Base-by-base conservation (phyloP, 2,113 vertebrate species). In the Notothenia coriiceps region DNA sequence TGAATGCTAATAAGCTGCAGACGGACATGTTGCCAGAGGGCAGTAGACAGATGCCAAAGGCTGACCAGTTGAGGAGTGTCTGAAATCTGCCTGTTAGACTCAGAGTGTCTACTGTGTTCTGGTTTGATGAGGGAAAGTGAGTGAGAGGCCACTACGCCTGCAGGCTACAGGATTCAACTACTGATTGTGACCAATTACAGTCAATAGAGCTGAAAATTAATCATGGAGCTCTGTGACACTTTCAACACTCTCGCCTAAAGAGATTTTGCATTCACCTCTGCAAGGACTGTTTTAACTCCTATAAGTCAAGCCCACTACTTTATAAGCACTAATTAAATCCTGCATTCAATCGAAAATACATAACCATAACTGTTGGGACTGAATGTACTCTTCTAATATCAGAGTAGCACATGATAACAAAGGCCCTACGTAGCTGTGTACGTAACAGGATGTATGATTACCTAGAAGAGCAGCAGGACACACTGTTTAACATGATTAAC, bases 121-220 rank as follows among this genome's bases (percentile, higher is more conserved):
- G 50, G 52, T 74, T 65, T 83, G 70, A 82, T 82, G 70, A 79
- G 20, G 47, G n/a, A 52, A 55, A 80, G 46, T 43, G 49, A 85
- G 62, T 69, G 25, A 51, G 57, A 62, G 52, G 59, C 60, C 64
- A 65, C 12, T 59, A 64, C 66, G 70, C 49, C 83, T 79, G 35
- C 25, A 70, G 84, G 77, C 84, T 54, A 70, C 50, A 67, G 49
- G 74, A 83, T 68, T 46, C 59, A 59, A 75, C 72, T 75, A 20
- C 54, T 70, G 78, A 80, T 70, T 80, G 57, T 84, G 43, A 74
- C 44, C 69, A 78, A 86, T 84, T 86, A 83, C 57, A 88, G 50
- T 59, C 65, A 82, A 35, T 69, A 33, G 51, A 22, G 49, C 54
- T 50, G 25, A 64, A 73, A 88, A 82, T 56, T 72, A 80, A 84